Conservation (phyloP, 2,113 vertebrate species). For the Numenius arquata region DNA sequence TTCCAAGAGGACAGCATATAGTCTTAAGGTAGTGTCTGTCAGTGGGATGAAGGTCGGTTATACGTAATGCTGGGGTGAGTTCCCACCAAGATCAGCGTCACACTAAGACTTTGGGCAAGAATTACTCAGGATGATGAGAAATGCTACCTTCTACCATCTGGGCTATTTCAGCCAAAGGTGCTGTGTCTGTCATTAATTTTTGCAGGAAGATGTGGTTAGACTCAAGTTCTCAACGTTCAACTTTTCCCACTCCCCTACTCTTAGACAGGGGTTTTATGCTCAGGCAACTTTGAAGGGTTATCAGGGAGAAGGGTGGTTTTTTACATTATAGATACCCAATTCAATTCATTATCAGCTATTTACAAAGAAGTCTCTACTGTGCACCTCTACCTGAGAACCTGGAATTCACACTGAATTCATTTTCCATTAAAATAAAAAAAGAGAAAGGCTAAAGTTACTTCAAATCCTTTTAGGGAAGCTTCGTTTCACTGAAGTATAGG, state of each 20-base stretch:
- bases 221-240: not conserved
- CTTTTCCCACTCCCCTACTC: not conserved
- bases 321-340: not conserved
- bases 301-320: not conserved
- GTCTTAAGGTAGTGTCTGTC: not conserved
- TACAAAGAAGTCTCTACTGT: not conserved
- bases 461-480: not conserved
- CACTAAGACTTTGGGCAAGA: not conserved
- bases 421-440: not conserved
- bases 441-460: not conserved
- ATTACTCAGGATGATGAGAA: not conserved
- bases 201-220: not conserved
- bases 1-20: not conserved
- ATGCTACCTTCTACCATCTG: not conserved
- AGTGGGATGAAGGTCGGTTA: not conserved
- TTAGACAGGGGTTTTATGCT: not conserved
- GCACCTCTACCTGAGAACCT: not conserved
- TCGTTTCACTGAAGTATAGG: rapidly evolving
- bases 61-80: not conserved
- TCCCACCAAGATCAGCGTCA: not conserved
- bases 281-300: not conserved
- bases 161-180: not conserved
- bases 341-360: not conserved
- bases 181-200: not conserved
- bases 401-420: not conserved